Base-by-base conservation (phyloP, 2,888 invertebrate species). In the Rhopalosiphum nymphaeae region DNA sequence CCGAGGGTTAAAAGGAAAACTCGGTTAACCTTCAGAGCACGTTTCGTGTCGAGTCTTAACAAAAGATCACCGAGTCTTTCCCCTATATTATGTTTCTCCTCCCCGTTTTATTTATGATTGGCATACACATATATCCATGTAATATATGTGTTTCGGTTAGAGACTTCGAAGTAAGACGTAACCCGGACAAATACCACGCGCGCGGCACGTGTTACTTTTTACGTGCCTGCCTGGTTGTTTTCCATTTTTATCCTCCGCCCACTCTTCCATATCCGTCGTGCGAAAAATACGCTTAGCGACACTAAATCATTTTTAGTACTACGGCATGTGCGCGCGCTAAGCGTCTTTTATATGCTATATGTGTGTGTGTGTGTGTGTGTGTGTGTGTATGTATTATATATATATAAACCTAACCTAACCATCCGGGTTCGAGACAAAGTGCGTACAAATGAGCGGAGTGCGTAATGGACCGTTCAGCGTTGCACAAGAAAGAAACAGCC, bases 11-110 rank as follows among this genome's bases (percentile, higher is more conserved):
- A 94, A 94, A 94, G 93, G 93, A 94, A 94, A 94, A 94, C 90
- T 90, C 29, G 85, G 93, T 94, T 94, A 94, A 94, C 93, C 93
- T 94, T 94, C 93, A 85, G 57, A 93, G 93, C 93, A 93, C 93
- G 93, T 93, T 85, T 36, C 84, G 57, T 36, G 89, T 46, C 56
- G 93, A 46, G 89, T 93, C 89, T 93, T 93, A 89, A 94, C 90
- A 94, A 94, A 94, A 90, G 90, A 90, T 93, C 93, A 61, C 90
- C 89, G 26, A 61, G 57, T 36, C 78, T 67, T 46, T 89, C 89
- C 85, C 89, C 85, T 89, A 53, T 93, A 93, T 89, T 89, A 85
- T 89, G 67, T 93, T 85, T 56, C 56, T 46, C 46, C 78, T 9
- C 42, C 29, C n/a, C 42, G 42, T 56, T 89, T 89, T 84, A 89